phyloP scores from a whole-genome alignment of 2,113 vertebrate genomes.

The Pedetes capensis region DNA sequence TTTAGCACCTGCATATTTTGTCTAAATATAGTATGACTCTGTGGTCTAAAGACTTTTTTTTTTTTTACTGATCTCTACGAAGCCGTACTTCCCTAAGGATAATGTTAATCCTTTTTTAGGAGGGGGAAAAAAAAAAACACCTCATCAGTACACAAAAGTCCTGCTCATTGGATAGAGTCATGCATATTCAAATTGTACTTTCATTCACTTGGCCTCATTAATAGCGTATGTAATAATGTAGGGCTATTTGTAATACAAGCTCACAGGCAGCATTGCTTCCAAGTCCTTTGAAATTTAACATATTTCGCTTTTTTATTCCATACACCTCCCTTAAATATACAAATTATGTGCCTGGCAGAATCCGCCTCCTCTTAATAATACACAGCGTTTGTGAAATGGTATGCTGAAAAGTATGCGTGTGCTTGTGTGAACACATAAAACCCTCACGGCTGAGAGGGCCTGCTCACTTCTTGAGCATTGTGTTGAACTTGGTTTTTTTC shows the following conservation, averaged over 20 bases:
- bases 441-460: background rate
- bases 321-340: slow-evolving; percentile 72
- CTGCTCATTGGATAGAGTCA: slow-evolving; percentile 37
- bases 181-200: slow-evolving; percentile 48
- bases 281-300: slow-evolving; percentile 77
- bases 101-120: slow-evolving; percentile 66
- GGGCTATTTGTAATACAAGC: slow-evolving; percentile 76
- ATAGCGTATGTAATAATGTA: slow-evolving; percentile 74
- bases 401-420: slow-evolving; percentile 25
- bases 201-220: slow-evolving; percentile 61
- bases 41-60: slow-evolving; percentile 21
- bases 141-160: slow-evolving; percentile 52
- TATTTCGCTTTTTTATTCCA: slow-evolving; percentile 75
- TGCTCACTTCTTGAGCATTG: slow-evolving; percentile 35
- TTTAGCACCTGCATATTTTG: slow-evolving; percentile 18
- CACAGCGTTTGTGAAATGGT: slow-evolving; percentile 49
- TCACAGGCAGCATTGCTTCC: slow-evolving; percentile 72
- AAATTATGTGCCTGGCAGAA: slow-evolving; percentile 74
- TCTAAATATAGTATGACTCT: background rate
- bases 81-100: background rate
- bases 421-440: background rate
- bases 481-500: slow-evolving; percentile 13
- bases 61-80: slow-evolving; percentile 35
- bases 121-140: slow-evolving; percentile 7
- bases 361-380: slow-evolving; percentile 59